Percentiles rank a stretch among this genome's conserved stretches.
phyloP scores from a whole-genome alignment of 2,113 vertebrate genomes.

The Eublepharis macularius region DNA sequence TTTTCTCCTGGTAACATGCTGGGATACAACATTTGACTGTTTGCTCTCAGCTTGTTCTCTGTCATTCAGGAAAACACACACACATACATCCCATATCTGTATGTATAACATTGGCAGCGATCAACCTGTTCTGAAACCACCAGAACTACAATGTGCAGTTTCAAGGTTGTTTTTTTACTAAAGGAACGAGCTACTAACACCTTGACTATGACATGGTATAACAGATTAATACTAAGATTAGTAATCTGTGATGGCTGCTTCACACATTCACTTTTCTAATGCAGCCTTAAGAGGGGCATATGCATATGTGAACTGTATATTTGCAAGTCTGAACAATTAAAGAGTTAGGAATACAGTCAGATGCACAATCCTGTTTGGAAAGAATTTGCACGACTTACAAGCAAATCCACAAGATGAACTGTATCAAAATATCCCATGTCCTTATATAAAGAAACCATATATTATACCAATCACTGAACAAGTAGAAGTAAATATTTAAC shows the following conservation, averaged over 20 bases:
- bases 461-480: not conserved
- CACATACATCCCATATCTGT: constrained; percentile 75
- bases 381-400: not conserved
- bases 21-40: constrained; percentile 25
- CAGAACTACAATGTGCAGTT: constrained; percentile 21
- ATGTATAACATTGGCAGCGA: constrained; percentile 64
- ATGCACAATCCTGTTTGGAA: not conserved
- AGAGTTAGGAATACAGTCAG: not conserved
- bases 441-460: not conserved
- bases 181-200: not conserved
- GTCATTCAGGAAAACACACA: constrained; percentile 66
- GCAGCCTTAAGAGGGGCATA: not conserved
- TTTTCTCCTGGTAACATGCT: constrained; percentile 45
- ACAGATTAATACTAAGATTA: not conserved
- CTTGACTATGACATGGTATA: constrained; percentile 13
- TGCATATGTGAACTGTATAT: not conserved
- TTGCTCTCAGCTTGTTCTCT: constrained; percentile 38
- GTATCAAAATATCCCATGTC: not conserved
- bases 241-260: not conserved
- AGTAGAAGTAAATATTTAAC: not conserved
- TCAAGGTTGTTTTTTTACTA: constrained; percentile 44
- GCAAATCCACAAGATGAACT: not conserved
- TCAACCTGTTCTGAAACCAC: constrained; percentile 51
- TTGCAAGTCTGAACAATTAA: not conserved
- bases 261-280: not conserved